A percentile compares a stretch with the other conserved stretches of the same genome.
Evolutionary conservation across 1,140 invertebrate species (phyloP).

Genomic region (Camponotus floridanus): DNA sequence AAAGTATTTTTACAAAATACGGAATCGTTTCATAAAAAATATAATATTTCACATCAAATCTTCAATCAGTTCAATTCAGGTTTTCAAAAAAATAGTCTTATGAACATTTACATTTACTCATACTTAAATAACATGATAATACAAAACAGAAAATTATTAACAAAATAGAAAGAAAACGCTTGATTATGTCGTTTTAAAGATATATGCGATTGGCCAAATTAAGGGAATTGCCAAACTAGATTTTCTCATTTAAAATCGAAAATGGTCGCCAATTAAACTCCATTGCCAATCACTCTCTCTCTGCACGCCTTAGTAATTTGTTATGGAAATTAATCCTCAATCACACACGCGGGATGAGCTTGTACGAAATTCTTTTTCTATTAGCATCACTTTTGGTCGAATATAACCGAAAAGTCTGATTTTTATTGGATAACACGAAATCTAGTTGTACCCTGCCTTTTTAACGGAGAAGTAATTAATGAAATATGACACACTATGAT

Average conservation of each 20-base stretch:
- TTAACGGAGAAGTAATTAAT: constrained; percentile 44
- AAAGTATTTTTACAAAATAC: constrained; percentile 8
- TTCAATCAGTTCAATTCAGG: background rate
- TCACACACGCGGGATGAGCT: constrained; percentile 6
- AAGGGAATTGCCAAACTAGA: constrained; percentile 45
- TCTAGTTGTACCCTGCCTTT: constrained; percentile 32
- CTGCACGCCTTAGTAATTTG: constrained; percentile 31
- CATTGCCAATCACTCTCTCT: constrained; percentile 30
- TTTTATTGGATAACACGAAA: constrained; percentile 37
- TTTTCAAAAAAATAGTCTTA: background rate
- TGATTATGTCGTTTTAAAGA: constrained; percentile 34
- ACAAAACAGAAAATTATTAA: background rate
- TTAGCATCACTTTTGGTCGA: background rate
- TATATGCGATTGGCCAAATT: constrained; percentile 15
- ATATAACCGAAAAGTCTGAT: constrained; percentile 45
- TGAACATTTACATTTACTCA: background rate
- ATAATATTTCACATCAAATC: background rate
- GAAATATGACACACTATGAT: background rate
- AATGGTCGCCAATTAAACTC: constrained; percentile 44
- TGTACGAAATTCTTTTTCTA: constrained; percentile 19
- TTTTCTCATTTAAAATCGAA: constrained; percentile 44
- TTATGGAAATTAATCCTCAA: constrained; percentile 57
- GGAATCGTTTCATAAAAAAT: background rate
- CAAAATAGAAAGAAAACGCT: background rate
- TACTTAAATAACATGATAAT: constrained; percentile 10